Evolutionary conservation across 1,140 invertebrate genomes (phyloP), one percentile per base, ranked within the genome.

Genomic region (Drosophila burlai): DNA sequence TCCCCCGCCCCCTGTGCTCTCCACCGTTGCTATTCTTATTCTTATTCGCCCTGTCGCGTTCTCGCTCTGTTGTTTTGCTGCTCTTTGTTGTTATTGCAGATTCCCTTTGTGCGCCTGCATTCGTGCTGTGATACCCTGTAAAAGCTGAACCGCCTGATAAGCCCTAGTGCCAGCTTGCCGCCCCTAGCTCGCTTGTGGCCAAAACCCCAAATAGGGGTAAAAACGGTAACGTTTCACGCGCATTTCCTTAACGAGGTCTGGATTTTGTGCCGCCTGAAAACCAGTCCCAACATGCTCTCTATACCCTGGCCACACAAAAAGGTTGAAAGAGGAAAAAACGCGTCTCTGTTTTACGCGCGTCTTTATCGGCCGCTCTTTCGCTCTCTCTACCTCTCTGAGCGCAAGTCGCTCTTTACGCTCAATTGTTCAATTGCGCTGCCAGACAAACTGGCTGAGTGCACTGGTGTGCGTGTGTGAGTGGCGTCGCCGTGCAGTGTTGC

Each of bases 51-150:
- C 81, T 81, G 77, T 74, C 84, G 75, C 80, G 76, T 87, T 83
- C 76, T 83, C 54, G 63, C 80, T 50, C 34, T 58, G 63, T 72
- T 79, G 75, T 82, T 82, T 71, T 68, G 54, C 69, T 75, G 81
- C 61, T 83, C 75, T 87, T 87, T 87, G 84, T 87, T 87, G 84
- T 86, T 86, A 74, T 87, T 84, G 54, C 61, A 65, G 74, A 68
- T 68, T 89, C 78, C 84, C 83, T 90, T 84, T 87, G 65, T 77
- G 84, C 73, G 84, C 73, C 84, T 87, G 84, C 84, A 87, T 87
- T 87, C 66, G 63, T 26, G 54, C 63, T 46, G 43, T 45, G 64
- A 24, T 71, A 71, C 67, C 67, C 67, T 71, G 67, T 68, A 57
- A 31, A 26, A 8, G 26, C 18, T 24, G 15, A 11, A 4, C 15